These are phyloP conservation scores for Resseliella maxima DNA, from an alignment of 2,888 invertebrate species.

Conservation along the genomic window DNA sequence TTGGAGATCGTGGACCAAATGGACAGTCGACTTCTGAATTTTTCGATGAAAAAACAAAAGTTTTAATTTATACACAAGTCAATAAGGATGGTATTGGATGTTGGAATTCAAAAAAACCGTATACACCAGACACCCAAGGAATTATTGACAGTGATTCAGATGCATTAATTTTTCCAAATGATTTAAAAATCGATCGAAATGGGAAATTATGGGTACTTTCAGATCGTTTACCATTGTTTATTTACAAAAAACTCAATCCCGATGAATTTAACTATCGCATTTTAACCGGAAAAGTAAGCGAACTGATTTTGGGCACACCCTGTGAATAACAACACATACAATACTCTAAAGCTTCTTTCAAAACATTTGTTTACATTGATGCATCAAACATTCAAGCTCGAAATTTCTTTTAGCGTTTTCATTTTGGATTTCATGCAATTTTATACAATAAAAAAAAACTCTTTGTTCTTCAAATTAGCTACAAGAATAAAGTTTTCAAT, in stretches of 20 bases:
- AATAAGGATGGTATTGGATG: conserved; percentile 83
- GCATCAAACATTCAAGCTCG: neutral
- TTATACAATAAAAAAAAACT: neutral
- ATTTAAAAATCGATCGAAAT: conserved; percentile 79
- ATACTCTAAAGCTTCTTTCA: neutral
- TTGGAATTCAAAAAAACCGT: conserved; percentile 78
- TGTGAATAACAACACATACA: conserved; percentile 64
- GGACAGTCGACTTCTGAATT: conserved; percentile 81
- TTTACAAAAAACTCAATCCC: conserved; percentile 74
- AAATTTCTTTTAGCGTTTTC: neutral
- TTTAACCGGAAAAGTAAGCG: conserved; percentile 64
- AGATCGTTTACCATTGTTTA: conserved; percentile 77
- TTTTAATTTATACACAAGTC: conserved; percentile 79
- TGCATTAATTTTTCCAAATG: conserved; percentile 79
- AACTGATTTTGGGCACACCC: conserved; percentile 66
- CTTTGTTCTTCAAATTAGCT: neutral
- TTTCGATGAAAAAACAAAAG: conserved; percentile 76
- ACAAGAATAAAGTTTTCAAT: neutral
- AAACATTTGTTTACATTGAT: neutral
- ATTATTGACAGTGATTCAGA: conserved; percentile 78
- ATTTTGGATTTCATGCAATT: neutral
- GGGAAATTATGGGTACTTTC: conserved; percentile 81
- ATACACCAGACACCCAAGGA: conserved; percentile 75
- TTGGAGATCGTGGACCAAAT: conserved; percentile 78
- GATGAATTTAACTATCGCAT: conserved; percentile 75